Base-by-base conservation (phyloP, 2,113 vertebrate species). In the Petromus typicus region DNA sequence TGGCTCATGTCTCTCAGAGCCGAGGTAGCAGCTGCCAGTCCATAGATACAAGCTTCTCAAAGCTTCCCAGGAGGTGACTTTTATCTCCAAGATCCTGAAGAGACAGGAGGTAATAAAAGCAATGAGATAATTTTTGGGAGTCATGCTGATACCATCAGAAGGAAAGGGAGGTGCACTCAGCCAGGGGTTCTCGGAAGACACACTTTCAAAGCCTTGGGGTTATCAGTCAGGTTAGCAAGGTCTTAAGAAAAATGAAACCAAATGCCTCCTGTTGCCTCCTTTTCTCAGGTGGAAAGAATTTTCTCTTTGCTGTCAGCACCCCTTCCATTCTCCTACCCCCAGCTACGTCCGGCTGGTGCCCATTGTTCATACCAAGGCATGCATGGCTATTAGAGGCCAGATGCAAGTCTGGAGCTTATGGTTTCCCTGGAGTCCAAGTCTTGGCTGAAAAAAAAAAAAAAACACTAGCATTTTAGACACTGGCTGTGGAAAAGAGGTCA, bases 21-120 rank as follows among this genome's bases (percentile, higher is more conserved):
- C 17, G 8, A 25, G 22, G 56, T 43, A 86, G 48, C 91, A 86
- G 79, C 67, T 71, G 91, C 67, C 51, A 64, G 45, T 45, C 13
- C 0, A 64, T 7, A 12, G 37, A 51, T 64, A 20, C 51, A 12
- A 51, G 78, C 86, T 30, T 63, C 86, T 67, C 34, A 75, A 79
- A 93, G 67, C 86, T 9, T 63, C 67, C 90, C 17, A 27, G 64
- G 83, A 79, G 45, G 63, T 25, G n/a, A 32, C 32, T 75, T 88
- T 94, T 89, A 96, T 92, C 90, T 94, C 66, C 54, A 56, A 73
- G 76, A 94, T 94, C 66, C 64, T 78, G 23, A 92, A 93, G 82
- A 90, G 76, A 76, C 81, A 91, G 57, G 59, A 80, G n/a, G 30
- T 90, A 85, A 96, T 40, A 93, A 86, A 80, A 88, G 40, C 5